Evolutionary conservation across 2,113 vertebrate genomes (phyloP).

Genomic region (Siniperca chuatsi): DNA sequence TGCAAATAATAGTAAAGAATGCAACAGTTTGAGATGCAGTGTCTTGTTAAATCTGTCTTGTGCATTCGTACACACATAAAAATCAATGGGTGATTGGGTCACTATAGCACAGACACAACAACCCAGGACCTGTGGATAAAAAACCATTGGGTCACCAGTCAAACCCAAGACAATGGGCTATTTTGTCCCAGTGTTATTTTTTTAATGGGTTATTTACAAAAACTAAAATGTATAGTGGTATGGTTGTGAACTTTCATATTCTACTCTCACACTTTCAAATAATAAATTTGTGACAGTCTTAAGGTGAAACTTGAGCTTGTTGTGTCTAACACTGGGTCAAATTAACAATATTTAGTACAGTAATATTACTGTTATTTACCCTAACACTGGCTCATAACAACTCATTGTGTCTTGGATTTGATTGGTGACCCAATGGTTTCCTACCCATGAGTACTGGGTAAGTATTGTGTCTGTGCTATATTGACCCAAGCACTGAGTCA

Average conservation of each 20-base stretch:
- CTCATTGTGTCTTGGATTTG: too few relatives aligned
- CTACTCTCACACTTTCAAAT: too few relatives aligned
- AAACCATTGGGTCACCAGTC: background rate
- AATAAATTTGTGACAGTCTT: background rate
- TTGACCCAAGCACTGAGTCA: background rate
- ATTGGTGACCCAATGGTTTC: too few relatives aligned
- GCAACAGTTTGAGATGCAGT: background rate
- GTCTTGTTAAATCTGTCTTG: background rate
- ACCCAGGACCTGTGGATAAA: background rate
- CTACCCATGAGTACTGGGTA: too few relatives aligned
- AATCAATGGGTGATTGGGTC: background rate
- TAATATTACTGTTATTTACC: too few relatives aligned
- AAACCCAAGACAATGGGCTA: background rate
- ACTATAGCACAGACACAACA: background rate
- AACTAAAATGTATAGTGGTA: background rate
- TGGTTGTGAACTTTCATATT: background rate
- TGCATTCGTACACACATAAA: background rate
- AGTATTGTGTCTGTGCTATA: background rate
- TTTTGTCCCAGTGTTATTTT: background rate
- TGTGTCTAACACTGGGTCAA: background rate
- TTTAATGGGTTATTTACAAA: background rate
- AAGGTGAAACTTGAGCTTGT: background rate
- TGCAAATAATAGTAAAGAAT: background rate
- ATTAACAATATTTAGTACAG: background rate
- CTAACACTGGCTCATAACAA: background rate